These are phyloP conservation scores for Xanthorhoe designata DNA, from an alignment of 2,888 invertebrate species.

Conservation along the genomic window DNA sequence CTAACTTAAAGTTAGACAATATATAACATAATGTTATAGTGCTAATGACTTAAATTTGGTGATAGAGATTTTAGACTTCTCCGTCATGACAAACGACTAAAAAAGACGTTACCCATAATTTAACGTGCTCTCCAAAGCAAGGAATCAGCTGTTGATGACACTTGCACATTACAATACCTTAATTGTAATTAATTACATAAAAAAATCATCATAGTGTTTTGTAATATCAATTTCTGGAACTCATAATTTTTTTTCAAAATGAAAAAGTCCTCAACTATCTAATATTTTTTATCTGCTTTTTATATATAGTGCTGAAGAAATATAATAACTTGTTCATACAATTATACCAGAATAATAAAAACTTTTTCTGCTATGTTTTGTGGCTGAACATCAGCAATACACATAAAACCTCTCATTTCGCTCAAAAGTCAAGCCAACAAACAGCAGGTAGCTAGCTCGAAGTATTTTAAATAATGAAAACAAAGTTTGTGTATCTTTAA, in stretches of 20 bases:
- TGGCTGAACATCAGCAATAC: constrained; percentile 27
- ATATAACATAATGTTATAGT: background rate
- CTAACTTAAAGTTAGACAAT: no score
- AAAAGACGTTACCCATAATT: no score
- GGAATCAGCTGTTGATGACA: no score
- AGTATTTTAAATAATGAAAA: constrained; percentile 45
- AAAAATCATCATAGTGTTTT: no score
- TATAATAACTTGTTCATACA: constrained; percentile 1
- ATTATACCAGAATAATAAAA: constrained; percentile 13
- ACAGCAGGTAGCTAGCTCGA: constrained; percentile 40
- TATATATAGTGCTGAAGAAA: background rate
- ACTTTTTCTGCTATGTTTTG: constrained; percentile 27
- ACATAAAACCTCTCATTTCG: constrained; percentile 35
- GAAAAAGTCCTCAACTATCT: background rate
- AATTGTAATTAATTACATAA: no score
- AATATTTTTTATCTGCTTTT: no score
- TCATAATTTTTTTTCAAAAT: background rate
- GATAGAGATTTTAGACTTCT: no score
- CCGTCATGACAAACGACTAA: no score
- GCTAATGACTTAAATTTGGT: background rate
- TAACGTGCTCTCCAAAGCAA: no score
- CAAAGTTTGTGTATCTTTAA: constrained; percentile 44
- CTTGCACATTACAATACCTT: no score
- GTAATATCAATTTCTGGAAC: background rate
- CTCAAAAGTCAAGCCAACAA: constrained; percentile 31